Evolutionary conservation across 2,113 vertebrate genomes (phyloP).

Genomic region (Lepus timidus): DNA sequence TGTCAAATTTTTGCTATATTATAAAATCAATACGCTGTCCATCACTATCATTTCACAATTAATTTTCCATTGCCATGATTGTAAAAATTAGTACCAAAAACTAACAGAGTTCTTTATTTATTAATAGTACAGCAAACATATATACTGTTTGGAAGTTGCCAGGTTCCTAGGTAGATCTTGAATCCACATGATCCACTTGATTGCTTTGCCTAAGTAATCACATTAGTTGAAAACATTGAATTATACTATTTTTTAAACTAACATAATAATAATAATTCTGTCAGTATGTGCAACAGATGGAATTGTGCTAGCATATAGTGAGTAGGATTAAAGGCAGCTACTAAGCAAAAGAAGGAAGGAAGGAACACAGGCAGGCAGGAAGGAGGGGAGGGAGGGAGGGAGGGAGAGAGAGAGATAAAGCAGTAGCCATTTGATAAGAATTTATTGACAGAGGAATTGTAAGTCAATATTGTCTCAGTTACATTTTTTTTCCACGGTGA

Average conservation of each 20-base stretch:
- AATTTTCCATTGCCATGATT: neutral
- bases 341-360: neutral
- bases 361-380: neutral
- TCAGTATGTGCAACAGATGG: neutral
- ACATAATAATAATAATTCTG: neutral
- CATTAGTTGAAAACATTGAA: neutral
- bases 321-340: neutral
- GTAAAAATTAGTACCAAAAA: neutral
- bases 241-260: slow-evolving; percentile 8
- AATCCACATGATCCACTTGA: neutral
- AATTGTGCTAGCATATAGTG: neutral
- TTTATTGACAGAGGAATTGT: neutral
- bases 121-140: neutral
- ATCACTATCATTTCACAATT: neutral
- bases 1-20: neutral
- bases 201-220: neutral
- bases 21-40: neutral
- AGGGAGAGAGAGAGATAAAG: too few species aligned
- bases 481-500: neutral
- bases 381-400: neutral
- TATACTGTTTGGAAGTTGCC: neutral
- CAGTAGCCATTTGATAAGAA: neutral
- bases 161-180: neutral
- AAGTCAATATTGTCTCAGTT: neutral
- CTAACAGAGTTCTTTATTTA: neutral